Base-by-base conservation (phyloP, 2,113 vertebrate genomes). In the Pelmatolapia mariae region DNA sequence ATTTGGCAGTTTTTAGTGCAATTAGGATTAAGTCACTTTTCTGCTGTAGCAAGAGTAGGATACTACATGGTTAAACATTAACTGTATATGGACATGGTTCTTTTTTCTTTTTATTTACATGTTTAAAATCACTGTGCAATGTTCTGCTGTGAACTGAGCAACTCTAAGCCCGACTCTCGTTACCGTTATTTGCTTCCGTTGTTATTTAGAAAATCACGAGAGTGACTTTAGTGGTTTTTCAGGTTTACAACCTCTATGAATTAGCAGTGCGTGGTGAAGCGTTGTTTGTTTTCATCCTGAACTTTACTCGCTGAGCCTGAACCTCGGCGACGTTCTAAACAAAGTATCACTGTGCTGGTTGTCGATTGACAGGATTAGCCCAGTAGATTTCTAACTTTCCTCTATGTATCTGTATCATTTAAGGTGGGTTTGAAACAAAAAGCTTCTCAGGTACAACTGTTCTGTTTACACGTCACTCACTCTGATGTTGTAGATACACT, bases 381-480 rank as follows among this genome's bases (percentile, higher is more conserved):
- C 90, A 79, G 81, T 54, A 54, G 71, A 56, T 61, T 84, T 86
- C 82, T 83, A 57, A 76, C 73, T 78, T 78, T 52, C 45, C 26
- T 89, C 56, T 29, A 36, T 43, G 54, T 89, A 78, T 90, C 81
- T 68, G 81, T 87, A n/a, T 93, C 63, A 80, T 88, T 91, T 50
- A 76, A 52, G 36, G 83, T 68, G 76, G 63, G 76, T 79, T 78
- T 89, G 89, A 92, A 88, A 92, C 85, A 66, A 91, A 68, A 88
- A 88, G 93, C 93, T 94, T 95, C 95, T 96, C 95, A 96, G 95
- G 95, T 95, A 95, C 94, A 94, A 92, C 71, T 71, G 73, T 94
- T 94, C 87, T 93, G 94, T 96, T 95, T 95, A 96, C 95, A 94
- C 89, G 6, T 78, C 87, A 79, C 88, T 92, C 85, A 93, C 87